phyloP scores from a whole-genome alignment of 2,797 vertebrate genomes.

The Spinus olivaceus region DNA sequence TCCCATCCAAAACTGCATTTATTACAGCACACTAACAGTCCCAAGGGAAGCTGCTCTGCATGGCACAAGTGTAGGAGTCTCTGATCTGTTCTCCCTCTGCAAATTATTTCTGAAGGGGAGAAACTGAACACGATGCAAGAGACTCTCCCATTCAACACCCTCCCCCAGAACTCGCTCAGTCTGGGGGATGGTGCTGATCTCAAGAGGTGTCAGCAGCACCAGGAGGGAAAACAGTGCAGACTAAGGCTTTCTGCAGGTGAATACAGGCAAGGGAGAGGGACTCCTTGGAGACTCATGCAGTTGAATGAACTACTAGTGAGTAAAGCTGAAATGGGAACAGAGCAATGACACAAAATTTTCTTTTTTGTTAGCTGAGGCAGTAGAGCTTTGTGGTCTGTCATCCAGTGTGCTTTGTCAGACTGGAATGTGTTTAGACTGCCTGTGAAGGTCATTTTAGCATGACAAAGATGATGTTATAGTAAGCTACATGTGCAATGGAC shows the following conservation, averaged over 20 bases:
- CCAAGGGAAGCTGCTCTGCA: not conserved
- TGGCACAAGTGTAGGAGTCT: not conserved
- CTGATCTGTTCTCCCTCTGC: not conserved
- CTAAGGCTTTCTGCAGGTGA: not conserved
- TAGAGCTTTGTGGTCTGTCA: not conserved
- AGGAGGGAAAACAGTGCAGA: not conserved
- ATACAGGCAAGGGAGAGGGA: not conserved
- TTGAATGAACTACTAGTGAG: not conserved
- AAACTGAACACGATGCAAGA: not conserved
- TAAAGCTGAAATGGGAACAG: not conserved
- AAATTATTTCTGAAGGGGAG: not conserved
- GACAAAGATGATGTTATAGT: not conserved
- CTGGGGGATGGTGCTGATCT: not conserved
- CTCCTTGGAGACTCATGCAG: not conserved
- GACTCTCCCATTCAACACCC: not conserved
- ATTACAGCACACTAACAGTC: not conserved
- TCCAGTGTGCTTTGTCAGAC: not conserved
- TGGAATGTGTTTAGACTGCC: not conserved
- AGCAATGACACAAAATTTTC: not conserved
- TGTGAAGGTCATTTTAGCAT: not conserved
- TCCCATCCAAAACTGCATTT: not conserved
- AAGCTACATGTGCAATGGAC: not conserved
- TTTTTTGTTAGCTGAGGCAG: not conserved
- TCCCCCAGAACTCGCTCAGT: not conserved
- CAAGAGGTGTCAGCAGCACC: not conserved